Evolutionary conservation across 2,888 invertebrate species (phyloP).

Genomic region (Leuctra nigra): DNA sequence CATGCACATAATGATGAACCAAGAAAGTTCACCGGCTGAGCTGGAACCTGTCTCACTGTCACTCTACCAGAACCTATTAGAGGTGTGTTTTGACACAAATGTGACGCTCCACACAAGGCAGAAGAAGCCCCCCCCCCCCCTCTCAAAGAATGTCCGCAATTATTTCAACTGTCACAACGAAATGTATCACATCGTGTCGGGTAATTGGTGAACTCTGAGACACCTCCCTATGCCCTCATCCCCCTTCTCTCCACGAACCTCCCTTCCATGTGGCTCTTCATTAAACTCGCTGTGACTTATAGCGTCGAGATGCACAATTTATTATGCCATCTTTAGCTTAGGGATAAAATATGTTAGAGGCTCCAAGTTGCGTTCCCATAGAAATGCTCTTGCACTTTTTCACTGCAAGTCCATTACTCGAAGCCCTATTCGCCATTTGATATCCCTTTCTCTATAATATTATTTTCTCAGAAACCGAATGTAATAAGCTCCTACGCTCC

Average conservation of each 20-base stretch:
- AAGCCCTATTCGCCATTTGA: constrained; percentile 2
- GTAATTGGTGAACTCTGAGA: constrained; percentile 15
- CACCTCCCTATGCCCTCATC: no score
- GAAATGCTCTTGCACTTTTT: background rate
- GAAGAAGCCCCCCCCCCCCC: background rate
- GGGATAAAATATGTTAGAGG: background rate
- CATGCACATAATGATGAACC: no score
- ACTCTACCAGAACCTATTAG: background rate
- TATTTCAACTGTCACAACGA: constrained; percentile 1
- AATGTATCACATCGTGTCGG: background rate
- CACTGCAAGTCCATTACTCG: background rate
- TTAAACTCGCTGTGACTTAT: constrained; percentile 1
- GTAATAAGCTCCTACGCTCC: background rate
- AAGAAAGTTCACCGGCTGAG: no score
- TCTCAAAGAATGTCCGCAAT: background rate
- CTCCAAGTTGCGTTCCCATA: background rate
- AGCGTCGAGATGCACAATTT: constrained; percentile 1
- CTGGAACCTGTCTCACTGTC: no score
- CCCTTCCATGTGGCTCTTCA: background rate
- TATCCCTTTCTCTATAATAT: constrained; percentile 1
- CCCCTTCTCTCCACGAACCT: background rate
- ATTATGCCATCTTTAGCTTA: constrained; percentile 9
- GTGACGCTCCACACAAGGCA: background rate
- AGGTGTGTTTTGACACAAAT: background rate
- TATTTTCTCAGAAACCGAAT: background rate